Conservation (phyloP, 1,140 invertebrate species). For the Drosophila equinoxialis region DNA sequence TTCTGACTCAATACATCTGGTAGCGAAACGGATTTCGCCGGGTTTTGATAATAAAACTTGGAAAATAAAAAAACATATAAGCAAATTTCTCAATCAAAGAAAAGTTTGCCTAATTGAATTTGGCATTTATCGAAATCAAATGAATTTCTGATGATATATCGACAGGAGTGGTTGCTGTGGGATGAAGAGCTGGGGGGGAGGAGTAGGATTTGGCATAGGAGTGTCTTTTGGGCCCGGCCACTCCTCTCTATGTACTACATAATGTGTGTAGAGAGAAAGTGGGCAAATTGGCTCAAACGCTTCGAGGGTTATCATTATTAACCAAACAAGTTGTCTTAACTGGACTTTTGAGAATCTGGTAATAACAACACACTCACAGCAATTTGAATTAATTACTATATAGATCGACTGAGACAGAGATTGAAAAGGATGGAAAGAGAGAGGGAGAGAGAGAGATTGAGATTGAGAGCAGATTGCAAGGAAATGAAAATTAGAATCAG, state of each 20-base stretch:
- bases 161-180: not conserved
- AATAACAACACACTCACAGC: not conserved
- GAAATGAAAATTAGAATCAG: constrained; percentile 16
- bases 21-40: no score
- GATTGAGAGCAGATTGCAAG: not conserved
- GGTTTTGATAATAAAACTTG: no score
- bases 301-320: constrained; percentile 66
- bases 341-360: constrained; percentile 32
- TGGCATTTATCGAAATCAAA: constrained; percentile 24
- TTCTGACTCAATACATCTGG: no score
- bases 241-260: constrained; percentile 4
- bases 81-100: no score
- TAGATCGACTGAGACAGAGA: not conserved
- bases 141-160: constrained; percentile 8
- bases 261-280: constrained; percentile 48
- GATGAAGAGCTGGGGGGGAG: not conserved
- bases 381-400: constrained; percentile 20
- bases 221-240: constrained; percentile 29
- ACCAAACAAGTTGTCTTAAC: not conserved
- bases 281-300: constrained; percentile 24
- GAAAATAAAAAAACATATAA: no score
- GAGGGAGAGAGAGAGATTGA: not conserved
- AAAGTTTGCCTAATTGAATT: constrained; percentile 14
- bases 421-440: not conserved
- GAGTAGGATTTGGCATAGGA: not conserved